Evolutionary conservation across 2,113 vertebrate species (phyloP).

Genomic region (Atlantisia rogersi): DNA sequence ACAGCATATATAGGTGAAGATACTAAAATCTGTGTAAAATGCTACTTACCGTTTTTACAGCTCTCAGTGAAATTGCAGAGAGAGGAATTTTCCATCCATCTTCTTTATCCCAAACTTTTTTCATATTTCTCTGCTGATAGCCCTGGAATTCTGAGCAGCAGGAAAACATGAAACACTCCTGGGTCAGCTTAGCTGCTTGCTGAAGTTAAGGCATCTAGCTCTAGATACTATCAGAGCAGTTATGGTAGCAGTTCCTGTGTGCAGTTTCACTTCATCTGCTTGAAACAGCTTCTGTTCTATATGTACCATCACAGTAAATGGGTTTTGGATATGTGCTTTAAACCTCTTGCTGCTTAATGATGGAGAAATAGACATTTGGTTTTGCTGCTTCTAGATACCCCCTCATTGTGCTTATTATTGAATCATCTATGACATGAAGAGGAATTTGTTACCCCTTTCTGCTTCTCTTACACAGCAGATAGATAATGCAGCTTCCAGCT

Average conservation of each 20-base stretch:
- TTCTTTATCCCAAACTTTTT: not conserved
- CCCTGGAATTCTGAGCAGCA: not conserved
- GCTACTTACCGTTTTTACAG: not conserved
- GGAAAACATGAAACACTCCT: not conserved
- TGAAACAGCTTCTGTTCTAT: not conserved
- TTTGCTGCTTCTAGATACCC: not conserved
- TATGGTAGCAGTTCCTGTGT: not conserved
- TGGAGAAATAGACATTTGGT: not conserved
- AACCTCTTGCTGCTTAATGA: not conserved
- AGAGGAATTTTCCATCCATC: not conserved
- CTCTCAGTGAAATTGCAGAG: not conserved
- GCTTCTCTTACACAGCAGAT: constrained; percentile 38
- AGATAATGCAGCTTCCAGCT: constrained; percentile 56
- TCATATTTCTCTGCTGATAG: not conserved
- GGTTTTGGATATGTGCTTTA: not conserved
- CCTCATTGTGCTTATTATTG: not conserved
- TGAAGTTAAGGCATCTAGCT: not conserved
- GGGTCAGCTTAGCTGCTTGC: not conserved
- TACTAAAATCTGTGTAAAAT: not conserved
- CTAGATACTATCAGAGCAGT: not conserved
- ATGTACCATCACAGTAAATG: not conserved
- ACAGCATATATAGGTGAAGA: not conserved
- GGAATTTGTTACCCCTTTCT: not conserved
- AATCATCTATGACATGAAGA: not conserved
- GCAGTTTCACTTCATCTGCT: not conserved